Evolutionary conservation across 2,797 vertebrate species (phyloP).

Genomic region (Nyctibius grandis): DNA sequence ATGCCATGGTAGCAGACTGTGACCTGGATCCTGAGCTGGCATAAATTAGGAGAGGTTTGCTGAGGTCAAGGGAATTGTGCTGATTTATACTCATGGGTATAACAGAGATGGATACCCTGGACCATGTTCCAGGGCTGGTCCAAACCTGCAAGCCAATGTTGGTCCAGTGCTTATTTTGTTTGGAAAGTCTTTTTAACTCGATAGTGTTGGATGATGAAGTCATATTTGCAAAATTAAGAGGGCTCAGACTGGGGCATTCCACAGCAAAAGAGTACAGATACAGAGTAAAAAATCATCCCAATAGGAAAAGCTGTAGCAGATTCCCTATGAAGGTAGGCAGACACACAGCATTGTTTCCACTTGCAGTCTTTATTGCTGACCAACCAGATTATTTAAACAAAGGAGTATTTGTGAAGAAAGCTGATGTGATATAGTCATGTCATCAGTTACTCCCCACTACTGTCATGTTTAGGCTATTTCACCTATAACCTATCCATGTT

Average conservation of each 20-base stretch:
- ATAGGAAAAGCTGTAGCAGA: neutral
- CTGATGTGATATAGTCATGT: neutral
- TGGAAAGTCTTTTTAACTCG: neutral
- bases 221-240: neutral
- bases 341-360: neutral
- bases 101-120: neutral
- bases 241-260: neutral
- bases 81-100: neutral
- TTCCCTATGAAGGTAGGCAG: neutral
- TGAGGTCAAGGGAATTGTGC: neutral
- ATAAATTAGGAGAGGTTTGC: neutral
- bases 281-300: neutral
- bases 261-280: neutral
- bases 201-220: neutral
- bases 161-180: neutral
- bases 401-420: neutral
- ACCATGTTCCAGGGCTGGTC: neutral
- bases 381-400: neutral
- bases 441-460: neutral
- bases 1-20: neutral
- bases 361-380: neutral
- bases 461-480: neutral
- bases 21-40: neutral
- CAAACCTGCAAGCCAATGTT: neutral
- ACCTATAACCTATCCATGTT: neutral